phyloP scores from a whole-genome alignment of 2,888 invertebrate genomes.

The Orthonevra nobilis region DNA sequence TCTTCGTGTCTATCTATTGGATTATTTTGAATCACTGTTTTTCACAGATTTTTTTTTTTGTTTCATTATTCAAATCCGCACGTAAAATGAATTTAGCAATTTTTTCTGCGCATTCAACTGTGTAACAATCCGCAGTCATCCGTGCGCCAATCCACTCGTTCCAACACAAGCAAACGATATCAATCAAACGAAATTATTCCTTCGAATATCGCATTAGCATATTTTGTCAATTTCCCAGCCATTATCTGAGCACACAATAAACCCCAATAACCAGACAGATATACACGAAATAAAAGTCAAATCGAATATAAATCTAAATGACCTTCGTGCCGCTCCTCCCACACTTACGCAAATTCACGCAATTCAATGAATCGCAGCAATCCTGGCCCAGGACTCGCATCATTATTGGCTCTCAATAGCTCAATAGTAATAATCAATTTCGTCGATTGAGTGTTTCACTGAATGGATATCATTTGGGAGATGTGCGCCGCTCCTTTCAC shows the following conservation, averaged over 20 bases:
- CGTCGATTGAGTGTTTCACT: conserved; percentile 19
- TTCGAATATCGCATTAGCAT: conserved; percentile 64
- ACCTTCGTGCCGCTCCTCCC: too few relatives aligned
- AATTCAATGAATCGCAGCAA: too few relatives aligned
- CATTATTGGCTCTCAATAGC: conserved; percentile 57
- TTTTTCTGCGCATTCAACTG: conserved; percentile 51
- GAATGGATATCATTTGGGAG: conserved; percentile 47
- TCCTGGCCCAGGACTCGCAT: neutral
- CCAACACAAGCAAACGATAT: conserved; percentile 23
- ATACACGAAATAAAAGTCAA: conserved; percentile 39
- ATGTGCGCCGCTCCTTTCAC: neutral
- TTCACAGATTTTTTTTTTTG: too few relatives aligned
- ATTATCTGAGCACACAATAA: conserved; percentile 60
- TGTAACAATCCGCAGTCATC: conserved; percentile 51
- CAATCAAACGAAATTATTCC: conserved; percentile 66
- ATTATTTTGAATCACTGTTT: too few relatives aligned
- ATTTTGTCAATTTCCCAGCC: conserved; percentile 58
- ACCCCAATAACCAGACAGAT: conserved; percentile 44
- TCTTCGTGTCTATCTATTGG: too few relatives aligned
- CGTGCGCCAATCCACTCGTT: neutral
- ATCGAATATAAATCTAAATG: conserved; percentile 55
- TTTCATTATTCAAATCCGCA: conserved; percentile 29
- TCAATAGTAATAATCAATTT: conserved; percentile 55
- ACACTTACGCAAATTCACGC: neutral
- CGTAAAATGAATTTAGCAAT: conserved; percentile 43